phyloP scores from a whole-genome alignment of 2,797 vertebrate genomes.

The Eospalax fontanierii region DNA sequence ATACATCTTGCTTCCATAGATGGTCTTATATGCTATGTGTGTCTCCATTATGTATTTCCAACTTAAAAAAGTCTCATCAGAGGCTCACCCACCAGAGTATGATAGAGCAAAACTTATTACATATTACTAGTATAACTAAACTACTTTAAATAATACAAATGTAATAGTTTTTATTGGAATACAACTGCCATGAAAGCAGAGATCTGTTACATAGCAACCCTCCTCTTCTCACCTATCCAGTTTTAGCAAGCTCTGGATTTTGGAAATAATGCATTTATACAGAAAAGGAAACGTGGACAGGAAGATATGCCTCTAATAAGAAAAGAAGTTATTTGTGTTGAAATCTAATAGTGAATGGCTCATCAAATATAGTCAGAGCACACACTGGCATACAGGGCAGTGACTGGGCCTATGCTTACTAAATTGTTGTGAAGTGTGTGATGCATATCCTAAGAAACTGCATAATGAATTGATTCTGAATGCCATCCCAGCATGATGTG shows the following conservation, averaged over 20 bases:
- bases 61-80: not conserved
- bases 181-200: not conserved
- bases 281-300: not conserved
- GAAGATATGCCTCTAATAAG: not conserved
- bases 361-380: not conserved
- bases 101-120: not conserved
- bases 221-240: fast-evolving
- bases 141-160: not conserved
- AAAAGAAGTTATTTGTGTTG: not conserved
- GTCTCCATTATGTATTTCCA: not conserved
- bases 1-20: not conserved
- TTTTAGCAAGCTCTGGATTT: not conserved
- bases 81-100: not conserved
- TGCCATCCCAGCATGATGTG: not conserved
- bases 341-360: not conserved
- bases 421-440: not conserved
- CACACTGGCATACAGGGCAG: not conserved
- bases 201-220: not conserved
- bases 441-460: not conserved
- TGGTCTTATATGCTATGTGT: not conserved
- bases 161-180: not conserved
- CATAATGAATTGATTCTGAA: not conserved
- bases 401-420: not conserved
- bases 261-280: not conserved
- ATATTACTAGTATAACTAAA: not conserved